Percentiles rank a stretch among this genome's conserved stretches.
phyloP scores from a whole-genome alignment of 2,888 invertebrate genomes.

The Amiota minor region DNA sequence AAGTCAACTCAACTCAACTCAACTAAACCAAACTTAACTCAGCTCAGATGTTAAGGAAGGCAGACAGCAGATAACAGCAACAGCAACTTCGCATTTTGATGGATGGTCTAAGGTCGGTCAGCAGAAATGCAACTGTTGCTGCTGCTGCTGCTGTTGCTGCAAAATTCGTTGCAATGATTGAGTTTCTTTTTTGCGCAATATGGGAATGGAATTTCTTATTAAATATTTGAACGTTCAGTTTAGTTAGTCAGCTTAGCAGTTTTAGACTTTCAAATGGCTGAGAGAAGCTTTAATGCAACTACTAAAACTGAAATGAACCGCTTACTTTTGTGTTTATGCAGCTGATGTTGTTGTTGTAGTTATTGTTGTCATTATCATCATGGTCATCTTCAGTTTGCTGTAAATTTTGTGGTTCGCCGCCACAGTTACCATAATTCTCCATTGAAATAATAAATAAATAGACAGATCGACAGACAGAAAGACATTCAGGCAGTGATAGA shows the following conservation, averaged over 20 bases:
- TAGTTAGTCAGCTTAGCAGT: neutral
- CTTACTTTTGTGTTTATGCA: constrained; percentile 37
- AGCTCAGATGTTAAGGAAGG: constrained; percentile 13
- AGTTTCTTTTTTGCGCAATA: constrained; percentile 26
- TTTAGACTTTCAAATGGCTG: constrained; percentile 4
- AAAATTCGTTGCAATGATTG: constrained; percentile 24
- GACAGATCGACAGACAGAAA: neutral
- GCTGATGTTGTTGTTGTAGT: constrained; percentile 51
- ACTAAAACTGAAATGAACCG: constrained; percentile 18
- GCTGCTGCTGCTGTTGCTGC: neutral
- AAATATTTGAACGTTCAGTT: constrained; percentile 50
- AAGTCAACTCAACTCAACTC: neutral
- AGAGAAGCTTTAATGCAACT: neutral
- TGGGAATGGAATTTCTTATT: constrained; percentile 55
- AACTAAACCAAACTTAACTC: neutral
- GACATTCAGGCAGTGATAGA: neutral
- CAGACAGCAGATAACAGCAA: constrained; percentile 12
- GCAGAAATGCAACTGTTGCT: constrained; percentile 6
- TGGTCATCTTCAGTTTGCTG: constrained; percentile 54
- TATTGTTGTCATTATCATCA: constrained; percentile 53
- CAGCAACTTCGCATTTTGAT: constrained; percentile 18
- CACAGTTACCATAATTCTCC: constrained; percentile 43
- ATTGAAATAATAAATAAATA: constrained; percentile 61
- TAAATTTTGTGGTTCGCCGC: constrained; percentile 28
- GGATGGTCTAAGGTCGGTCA: constrained; percentile 22